Percentiles rank a stretch among this genome's conserved stretches.
These are phyloP conservation scores for Marmota monax DNA, from an alignment of 2,113 vertebrate genomes.

Conservation along the genomic window DNA sequence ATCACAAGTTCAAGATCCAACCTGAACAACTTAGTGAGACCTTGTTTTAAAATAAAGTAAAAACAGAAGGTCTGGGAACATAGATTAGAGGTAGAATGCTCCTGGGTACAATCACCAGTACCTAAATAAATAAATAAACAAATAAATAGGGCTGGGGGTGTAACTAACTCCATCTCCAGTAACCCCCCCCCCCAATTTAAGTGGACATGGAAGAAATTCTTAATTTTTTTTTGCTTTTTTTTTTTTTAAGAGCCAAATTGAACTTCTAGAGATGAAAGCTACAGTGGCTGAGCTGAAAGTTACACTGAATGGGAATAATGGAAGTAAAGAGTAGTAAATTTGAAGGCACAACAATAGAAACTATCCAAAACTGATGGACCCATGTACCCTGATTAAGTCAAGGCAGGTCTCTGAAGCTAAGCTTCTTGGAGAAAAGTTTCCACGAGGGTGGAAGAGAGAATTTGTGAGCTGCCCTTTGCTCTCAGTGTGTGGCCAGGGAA, in stretches of 20 bases:
- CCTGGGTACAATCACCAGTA: too few relatives aligned
- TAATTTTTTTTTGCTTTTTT: too few relatives aligned
- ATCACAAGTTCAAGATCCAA: too few relatives aligned
- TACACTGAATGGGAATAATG: background rate
- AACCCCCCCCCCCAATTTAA: background rate
- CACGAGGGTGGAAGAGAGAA: background rate
- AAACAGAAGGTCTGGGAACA: too few relatives aligned
- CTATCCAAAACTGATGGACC: background rate
- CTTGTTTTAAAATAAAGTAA: too few relatives aligned
- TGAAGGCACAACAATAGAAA: background rate
- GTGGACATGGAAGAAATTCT: background rate
- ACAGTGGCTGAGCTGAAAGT: background rate
- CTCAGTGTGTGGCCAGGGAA: background rate
- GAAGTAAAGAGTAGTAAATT: background rate
- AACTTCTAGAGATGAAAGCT: background rate
- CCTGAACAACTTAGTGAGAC: too few relatives aligned
- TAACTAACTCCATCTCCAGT: too few relatives aligned
- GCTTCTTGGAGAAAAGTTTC: background rate
- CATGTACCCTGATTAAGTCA: background rate
- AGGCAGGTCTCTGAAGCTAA: background rate
- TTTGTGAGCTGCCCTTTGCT: background rate
- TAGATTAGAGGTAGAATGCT: too few relatives aligned
- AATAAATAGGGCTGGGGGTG: too few relatives aligned
- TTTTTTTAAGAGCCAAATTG: background rate
- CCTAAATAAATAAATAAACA: too few relatives aligned